A percentile compares a stretch with the other conserved stretches of the same genome.
Evolutionary conservation across 2,113 vertebrate genomes (phyloP).

Genomic region (Lophochroa leadbeateri): DNA sequence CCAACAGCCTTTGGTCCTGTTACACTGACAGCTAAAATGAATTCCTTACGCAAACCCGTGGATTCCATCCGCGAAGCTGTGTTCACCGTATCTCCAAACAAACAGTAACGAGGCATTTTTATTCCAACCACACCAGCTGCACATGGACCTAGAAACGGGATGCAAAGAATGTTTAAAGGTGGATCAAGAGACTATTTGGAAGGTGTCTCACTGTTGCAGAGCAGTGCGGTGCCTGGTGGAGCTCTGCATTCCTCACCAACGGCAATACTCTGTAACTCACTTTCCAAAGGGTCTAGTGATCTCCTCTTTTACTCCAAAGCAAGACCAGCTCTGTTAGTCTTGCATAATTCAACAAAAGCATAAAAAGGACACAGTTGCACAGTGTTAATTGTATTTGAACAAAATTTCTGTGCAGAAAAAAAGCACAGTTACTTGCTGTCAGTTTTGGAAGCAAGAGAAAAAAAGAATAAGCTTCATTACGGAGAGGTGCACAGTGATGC

Average conservation of each 20-base stretch:
- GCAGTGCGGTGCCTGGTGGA: not conserved
- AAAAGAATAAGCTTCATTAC: not conserved
- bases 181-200: not conserved
- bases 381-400: not conserved
- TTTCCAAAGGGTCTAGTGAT: not conserved
- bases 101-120: conserved; percentile 96
- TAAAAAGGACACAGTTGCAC: not conserved
- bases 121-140: conserved; percentile 94
- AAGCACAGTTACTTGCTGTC: not conserved
- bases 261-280: not conserved
- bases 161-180: not conserved
- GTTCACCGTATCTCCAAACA: conserved; percentile 95
- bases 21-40: not conserved
- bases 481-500: not conserved
- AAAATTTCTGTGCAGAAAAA: not conserved
- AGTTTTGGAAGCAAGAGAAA: not conserved
- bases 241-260: not conserved
- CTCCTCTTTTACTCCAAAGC: not conserved
- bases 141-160: conserved; percentile 83
- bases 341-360: not conserved
- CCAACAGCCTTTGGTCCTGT: not conserved
- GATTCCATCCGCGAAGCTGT: conserved; percentile 97
- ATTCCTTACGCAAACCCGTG: conserved; percentile 90
- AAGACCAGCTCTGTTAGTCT: not conserved
- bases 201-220: not conserved